Conservation (phyloP, 2,888 invertebrate genomes). For the Rhamphomyia laevipes region DNA sequence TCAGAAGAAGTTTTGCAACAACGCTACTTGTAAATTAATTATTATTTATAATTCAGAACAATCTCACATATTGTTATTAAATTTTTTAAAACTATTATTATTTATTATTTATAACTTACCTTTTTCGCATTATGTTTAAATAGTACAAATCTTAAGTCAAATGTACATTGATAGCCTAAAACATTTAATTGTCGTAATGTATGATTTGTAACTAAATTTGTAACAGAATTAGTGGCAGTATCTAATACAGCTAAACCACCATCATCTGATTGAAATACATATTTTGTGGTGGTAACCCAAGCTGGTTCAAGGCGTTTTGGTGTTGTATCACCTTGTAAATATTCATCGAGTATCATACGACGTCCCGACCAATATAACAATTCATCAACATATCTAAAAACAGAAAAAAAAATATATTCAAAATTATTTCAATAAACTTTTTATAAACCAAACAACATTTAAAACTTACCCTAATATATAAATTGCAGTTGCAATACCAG, state of each 20-base stretch:
- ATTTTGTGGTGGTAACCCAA: constrained; percentile 72
- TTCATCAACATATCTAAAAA: constrained; percentile 68
- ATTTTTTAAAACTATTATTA: no score
- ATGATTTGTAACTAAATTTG: constrained; percentile 74
- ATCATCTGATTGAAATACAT: constrained; percentile 79
- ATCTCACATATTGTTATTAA: no score
- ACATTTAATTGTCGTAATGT: constrained; percentile 80
- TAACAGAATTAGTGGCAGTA: constrained; percentile 65
- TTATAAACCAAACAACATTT: no score
- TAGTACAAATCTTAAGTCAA: constrained; percentile 74
- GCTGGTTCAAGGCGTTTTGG: constrained; percentile 63
- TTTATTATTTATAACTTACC: no score
- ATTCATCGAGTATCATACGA: constrained; percentile 75
- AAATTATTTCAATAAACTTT: no score
- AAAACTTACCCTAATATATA: constrained; percentile 64
- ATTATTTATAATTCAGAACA: no score
- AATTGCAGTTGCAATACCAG: constrained; percentile 79
- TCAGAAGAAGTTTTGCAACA: no score
- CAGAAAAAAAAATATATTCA: no score
- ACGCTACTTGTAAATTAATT: no score
- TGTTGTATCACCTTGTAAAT: constrained; percentile 64
- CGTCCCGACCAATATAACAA: constrained; percentile 79
- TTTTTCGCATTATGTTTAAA: constrained; percentile 82
- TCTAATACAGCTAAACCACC: constrained; percentile 69
- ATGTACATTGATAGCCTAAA: constrained; percentile 74